Conservation (phyloP, 2,113 vertebrate genomes). For the Grallaria varia region DNA sequence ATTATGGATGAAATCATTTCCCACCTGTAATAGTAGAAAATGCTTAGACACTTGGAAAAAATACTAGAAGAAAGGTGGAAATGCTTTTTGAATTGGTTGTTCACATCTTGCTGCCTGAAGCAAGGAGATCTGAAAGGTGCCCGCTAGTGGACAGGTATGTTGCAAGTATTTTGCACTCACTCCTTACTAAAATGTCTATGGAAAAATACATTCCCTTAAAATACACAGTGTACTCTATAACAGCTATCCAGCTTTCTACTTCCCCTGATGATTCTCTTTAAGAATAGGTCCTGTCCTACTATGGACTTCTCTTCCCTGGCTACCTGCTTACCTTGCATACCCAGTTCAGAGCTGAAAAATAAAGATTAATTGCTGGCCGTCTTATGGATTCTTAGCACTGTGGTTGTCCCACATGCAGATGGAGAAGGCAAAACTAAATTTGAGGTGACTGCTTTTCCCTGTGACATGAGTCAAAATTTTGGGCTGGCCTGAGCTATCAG, state of each 20-base stretch:
- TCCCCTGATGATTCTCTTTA: background rate
- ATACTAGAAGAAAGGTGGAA: background rate
- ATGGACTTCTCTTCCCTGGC: background rate
- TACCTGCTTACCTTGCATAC: background rate
- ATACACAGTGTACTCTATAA: background rate
- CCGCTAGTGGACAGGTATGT: background rate
- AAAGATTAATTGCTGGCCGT: background rate
- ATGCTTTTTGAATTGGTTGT: background rate
- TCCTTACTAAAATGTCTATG: background rate
- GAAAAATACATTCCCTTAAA: background rate
- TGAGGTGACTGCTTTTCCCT: background rate
- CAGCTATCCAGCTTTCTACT: background rate
- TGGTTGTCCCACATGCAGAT: background rate
- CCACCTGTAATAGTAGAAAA: background rate
- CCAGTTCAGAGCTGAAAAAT: background rate
- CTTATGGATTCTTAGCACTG: fast-evolving
- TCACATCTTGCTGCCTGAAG: background rate
- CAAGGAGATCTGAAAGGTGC: background rate
- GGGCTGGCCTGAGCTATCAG: background rate
- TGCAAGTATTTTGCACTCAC: background rate
- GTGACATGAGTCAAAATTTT: background rate
- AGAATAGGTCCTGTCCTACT: background rate
- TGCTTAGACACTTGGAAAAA: background rate
- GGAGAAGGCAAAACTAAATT: background rate
- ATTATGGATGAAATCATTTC: slow-evolving; percentile 44